Evolutionary conservation across 2,888 invertebrate genomes (phyloP), one percentile per base, ranked within the genome.

Genomic region (Habrosyne pyritoides): DNA sequence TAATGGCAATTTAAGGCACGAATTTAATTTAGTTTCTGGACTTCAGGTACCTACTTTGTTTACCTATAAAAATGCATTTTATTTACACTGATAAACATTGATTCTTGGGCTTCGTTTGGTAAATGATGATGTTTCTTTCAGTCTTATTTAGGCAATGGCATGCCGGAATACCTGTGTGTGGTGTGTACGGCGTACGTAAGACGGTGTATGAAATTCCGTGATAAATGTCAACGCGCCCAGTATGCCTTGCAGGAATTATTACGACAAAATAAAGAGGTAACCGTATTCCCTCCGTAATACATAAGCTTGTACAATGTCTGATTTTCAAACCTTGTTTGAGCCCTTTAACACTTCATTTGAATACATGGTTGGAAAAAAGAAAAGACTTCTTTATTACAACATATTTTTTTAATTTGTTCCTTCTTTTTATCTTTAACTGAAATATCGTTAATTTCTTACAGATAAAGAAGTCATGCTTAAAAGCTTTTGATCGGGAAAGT

Each of bases 161-260:
- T 90, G 61, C 89, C 90, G 3, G 77, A 84, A 54, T 86, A 86
- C 66, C 69, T 92, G 56, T 92, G 91, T 70, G 74, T 79, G 47
- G 83, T 84, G 64, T 92, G 91, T 66, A 60, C 67, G 52, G 80
- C 83, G 2, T 79, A 80, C 57, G 71, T 90, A 4, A 81, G 65
- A 64, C 77, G 77, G 2, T 89, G 75, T 52, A 78, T 74, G 52
- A 81, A 75, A 52, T 92, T 91, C 64, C 79, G 86, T 53, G 78
- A 83, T 14, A 89, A 83, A 80, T 91, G 91, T 66, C 88, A 90
- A 47, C 77, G 83, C 56, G 83, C 91, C 4, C 75, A 87, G 70
- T 91, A 77, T 64, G 67, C 81, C 33, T 70, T 92, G 50, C 75
- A 79, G 55, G 84, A 89, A 71, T 70, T 91, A 57, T 63, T 90